A percentile compares a stretch with the other conserved stretches of the same genome.
Evolutionary conservation across 1,140 invertebrate genomes (phyloP).

Genomic region (Panagrolaimus sp.): DNA sequence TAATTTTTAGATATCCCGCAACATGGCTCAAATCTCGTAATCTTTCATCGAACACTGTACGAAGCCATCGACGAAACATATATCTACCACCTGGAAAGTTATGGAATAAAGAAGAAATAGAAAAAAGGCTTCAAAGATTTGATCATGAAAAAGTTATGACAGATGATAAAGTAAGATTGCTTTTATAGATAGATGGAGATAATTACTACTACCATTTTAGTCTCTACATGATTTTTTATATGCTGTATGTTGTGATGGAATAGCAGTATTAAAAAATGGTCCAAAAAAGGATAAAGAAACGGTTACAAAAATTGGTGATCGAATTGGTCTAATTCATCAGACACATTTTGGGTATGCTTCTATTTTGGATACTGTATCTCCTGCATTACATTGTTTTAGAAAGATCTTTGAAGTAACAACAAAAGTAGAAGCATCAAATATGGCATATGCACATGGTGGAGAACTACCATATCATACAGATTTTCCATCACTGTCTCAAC

Average conservation of each 20-base stretch:
- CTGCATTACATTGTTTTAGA: conserved; percentile 26
- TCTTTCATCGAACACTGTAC: conserved; percentile 25
- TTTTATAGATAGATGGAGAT: too few species aligned
- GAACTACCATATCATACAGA: conserved; percentile 53
- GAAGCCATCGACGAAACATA: conserved; percentile 26
- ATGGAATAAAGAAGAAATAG: conserved; percentile 44
- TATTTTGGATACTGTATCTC: not conserved
- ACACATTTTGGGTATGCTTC: conserved; percentile 50
- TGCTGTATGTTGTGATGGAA: conserved; percentile 49
- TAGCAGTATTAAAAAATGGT: conserved; percentile 40
- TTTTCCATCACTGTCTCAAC: conserved; percentile 48
- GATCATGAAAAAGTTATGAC: conserved; percentile 34
- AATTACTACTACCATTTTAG: conserved; percentile 23
- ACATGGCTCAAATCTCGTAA: conserved; percentile 46
- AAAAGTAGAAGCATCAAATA: conserved; percentile 49
- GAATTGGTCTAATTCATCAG: conserved; percentile 50
- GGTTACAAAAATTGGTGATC: conserved; percentile 40
- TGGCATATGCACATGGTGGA: conserved; percentile 48
- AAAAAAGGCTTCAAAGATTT: conserved; percentile 35
- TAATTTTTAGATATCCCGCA: conserved; percentile 31
- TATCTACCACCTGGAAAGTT: conserved; percentile 35
- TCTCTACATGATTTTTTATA: conserved; percentile 47
- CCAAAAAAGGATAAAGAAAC: conserved; percentile 24
- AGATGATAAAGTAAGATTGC: conserved; percentile 42
- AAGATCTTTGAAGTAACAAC: conserved; percentile 47